Conservation (phyloP, 2,113 vertebrate species). For the Thalassarche chlororhynchos region DNA sequence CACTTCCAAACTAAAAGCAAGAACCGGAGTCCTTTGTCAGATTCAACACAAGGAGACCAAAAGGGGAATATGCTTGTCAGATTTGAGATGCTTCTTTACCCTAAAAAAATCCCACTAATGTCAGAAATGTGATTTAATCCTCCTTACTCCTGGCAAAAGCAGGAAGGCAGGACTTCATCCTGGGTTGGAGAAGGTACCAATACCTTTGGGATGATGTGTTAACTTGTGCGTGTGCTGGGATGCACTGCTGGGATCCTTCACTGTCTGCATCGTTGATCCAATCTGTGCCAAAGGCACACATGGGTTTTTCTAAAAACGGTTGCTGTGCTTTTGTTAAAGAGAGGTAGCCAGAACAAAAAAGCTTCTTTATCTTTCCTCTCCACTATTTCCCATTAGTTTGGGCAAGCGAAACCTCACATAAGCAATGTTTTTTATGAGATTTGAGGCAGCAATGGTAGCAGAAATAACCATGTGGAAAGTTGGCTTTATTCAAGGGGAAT, state of each 20-base stretch:
- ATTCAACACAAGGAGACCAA: neutral
- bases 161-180: neutral
- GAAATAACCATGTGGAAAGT: neutral
- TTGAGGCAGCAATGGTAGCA: neutral
- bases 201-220: neutral
- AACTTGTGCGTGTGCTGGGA: neutral
- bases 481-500: neutral
- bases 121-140: neutral
- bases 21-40: neutral
- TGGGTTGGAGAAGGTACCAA: neutral
- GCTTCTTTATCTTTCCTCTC: neutral
- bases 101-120: neutral
- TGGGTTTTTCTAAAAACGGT: neutral
- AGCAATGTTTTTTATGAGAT: neutral
- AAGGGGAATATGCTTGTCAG: neutral
- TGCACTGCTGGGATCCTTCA: neutral
- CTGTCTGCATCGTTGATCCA: neutral
- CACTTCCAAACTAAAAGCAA: neutral
- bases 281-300: neutral
- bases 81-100: neutral
- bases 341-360: neutral
- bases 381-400: neutral
- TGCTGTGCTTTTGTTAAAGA: neutral
- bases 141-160: neutral
- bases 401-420: neutral